These are phyloP conservation scores for Phaonia tiefii DNA, from an alignment of 2,888 invertebrate genomes.

Conservation along the genomic window DNA sequence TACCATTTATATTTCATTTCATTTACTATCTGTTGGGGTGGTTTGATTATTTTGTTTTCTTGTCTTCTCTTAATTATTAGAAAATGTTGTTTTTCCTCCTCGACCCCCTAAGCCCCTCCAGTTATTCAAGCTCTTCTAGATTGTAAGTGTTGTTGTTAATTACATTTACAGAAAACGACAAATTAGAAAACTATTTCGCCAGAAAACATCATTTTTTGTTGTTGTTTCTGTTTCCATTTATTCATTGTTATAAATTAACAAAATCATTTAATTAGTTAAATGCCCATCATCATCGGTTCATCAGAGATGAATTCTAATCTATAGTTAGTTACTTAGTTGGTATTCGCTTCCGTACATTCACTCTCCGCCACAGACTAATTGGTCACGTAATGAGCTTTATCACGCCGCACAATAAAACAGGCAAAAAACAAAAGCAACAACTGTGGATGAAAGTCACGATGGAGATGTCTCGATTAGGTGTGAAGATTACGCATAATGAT, in stretches of 20 bases:
- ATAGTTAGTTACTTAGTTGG: neutral
- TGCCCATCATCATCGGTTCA: neutral
- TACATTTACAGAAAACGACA: neutral
- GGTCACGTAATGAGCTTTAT: neutral
- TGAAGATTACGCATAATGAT: too few relatives aligned
- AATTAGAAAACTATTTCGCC: neutral
- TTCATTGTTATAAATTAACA: conserved; percentile 29
- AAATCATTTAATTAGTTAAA: conserved; percentile 31
- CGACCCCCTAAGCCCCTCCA: neutral
- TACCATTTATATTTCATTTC: neutral
- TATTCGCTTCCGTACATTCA: too few relatives aligned
- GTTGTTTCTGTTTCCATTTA: neutral
- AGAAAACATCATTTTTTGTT: neutral
- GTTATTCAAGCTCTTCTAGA: neutral
- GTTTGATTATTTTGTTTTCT: neutral
- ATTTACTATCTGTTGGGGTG: neutral
- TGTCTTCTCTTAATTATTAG: neutral
- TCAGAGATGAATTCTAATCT: neutral
- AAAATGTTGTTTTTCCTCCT: conserved; percentile 13
- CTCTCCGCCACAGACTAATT: neutral
- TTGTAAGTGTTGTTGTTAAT: conserved; percentile 7
- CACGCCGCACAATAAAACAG: too few relatives aligned
- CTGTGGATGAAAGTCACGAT: too few relatives aligned
- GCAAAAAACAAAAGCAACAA: too few relatives aligned
- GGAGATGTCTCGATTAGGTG: too few relatives aligned